Evolutionary conservation across 2,888 invertebrate species (phyloP), one percentile per base, ranked within the genome.

Genomic region (Cryptocephalus primarius): DNA sequence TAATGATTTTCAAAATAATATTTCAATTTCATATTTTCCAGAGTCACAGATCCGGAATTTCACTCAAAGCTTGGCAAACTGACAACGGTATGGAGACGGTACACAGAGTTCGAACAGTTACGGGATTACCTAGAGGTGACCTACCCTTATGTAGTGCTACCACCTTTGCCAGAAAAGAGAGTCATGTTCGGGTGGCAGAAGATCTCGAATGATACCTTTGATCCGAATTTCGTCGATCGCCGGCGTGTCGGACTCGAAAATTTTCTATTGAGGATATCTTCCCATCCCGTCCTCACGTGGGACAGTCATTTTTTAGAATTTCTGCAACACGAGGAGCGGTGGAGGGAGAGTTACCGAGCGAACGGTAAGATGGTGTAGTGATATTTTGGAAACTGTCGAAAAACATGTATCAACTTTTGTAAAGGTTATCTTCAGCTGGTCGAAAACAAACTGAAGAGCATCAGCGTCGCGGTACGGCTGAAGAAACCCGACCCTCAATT

Each of bases 191-290:
- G 84, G 3, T 88, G 88, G 87, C 81, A 85, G 54, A 87, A 87
- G 66, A 73, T 78, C 34, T 75, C 80, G 2, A 82, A 82, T 1
- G 88, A 89, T 64, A 85, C 85, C 10, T 85, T 87, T 56, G 88
- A 88, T 67, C 85, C 88, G 0, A 88, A 87, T 63, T 89, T 89
- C 66, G 80, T 89, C 33, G 88, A 89, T 66, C 75, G 88, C n/a
- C 74, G 89, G 50, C 73, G 88, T 52, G 85, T 85, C 3, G 87
- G 87, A 0, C 72, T 89, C 1, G 88, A 89, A 76, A 88, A 85
- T 66, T 88, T 87, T 57, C 67, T 89, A 22, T 69, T 87, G 40
- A 73, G 88, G 42, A 78, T 87, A 14, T 86, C 87, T 0, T 81
- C 84, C 0, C 88, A 88, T 67, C 82, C 83, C 1, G 67, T 79